Percentiles rank a stretch among this genome's conserved stretches.
phyloP scores from a whole-genome alignment of 2,113 vertebrate species.

The Echinops telfairi region DNA sequence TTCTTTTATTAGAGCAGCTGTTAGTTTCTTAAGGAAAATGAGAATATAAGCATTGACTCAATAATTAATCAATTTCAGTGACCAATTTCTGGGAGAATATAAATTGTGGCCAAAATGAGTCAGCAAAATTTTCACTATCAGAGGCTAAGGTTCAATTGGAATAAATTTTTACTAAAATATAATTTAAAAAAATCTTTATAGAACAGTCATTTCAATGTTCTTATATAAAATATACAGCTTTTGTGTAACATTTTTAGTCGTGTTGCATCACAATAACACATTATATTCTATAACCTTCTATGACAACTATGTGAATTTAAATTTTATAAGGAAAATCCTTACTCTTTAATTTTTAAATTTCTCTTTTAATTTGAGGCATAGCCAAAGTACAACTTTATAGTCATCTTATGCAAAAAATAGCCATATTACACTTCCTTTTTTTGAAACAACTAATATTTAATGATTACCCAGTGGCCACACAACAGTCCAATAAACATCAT shows the following conservation, averaged over 20 bases:
- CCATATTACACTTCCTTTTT: conserved; percentile 57
- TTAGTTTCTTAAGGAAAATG: neutral
- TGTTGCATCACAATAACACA: neutral
- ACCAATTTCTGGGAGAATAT: neutral
- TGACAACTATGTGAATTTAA: neutral
- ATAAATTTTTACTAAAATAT: conserved; percentile 14
- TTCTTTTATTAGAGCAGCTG: neutral
- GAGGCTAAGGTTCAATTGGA: neutral
- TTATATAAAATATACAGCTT: conserved; percentile 24
- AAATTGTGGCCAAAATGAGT: neutral
- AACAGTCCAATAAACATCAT: conserved; percentile 42
- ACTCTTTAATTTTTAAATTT: conserved; percentile 4
- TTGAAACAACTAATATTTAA: conserved; percentile 64
- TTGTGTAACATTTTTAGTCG: neutral
- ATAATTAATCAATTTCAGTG: conserved; percentile 26
- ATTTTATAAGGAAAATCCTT: neutral
- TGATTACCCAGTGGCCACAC: conserved; percentile 4
- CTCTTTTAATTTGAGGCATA: conserved; percentile 36
- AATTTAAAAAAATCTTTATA: conserved; percentile 14
- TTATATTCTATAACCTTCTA: neutral
- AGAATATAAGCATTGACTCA: neutral
- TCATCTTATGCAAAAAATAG: conserved; percentile 56
- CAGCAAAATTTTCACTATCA: neutral
- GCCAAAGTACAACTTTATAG: neutral
- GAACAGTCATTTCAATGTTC: neutral